Conservation (phyloP, 2,888 invertebrate genomes). For the Coelinius sp. region DNA sequence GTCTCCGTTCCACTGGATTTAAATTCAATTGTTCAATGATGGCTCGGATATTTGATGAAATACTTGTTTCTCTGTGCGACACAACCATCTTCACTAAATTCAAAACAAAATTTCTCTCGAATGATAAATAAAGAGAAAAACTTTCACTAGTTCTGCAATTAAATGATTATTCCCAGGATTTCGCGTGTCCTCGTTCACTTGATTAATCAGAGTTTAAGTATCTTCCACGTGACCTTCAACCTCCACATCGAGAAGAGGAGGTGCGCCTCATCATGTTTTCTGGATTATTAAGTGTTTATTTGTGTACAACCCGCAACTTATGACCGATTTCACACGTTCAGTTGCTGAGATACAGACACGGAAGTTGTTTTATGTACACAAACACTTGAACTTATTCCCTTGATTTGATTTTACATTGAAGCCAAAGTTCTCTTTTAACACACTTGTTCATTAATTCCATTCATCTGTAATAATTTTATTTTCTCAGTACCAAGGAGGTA, state of each 20-base stretch:
- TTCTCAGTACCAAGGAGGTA: too few relatives aligned
- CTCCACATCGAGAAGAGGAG: slow-evolving; percentile 35
- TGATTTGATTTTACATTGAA: not conserved
- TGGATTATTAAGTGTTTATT: not conserved
- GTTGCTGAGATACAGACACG: slow-evolving; percentile 15
- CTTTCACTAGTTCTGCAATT: slow-evolving; percentile 31
- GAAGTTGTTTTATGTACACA: slow-evolving; percentile 1
- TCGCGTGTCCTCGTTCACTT: slow-evolving; percentile 24
- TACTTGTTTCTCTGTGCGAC: slow-evolving; percentile 64
- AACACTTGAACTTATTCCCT: not conserved
- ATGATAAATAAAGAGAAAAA: not conserved
- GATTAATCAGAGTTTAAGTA: slow-evolving; percentile 44
- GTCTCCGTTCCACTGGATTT: slow-evolving; percentile 63
- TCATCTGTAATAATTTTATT: too few relatives aligned
- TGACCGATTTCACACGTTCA: slow-evolving; percentile 33
- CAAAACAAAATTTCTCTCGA: not conserved
- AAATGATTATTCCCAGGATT: slow-evolving; percentile 38
- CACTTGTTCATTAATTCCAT: too few relatives aligned
- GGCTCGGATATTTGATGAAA: slow-evolving; percentile 67
- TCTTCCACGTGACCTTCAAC: slow-evolving; percentile 60
- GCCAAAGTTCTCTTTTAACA: not conserved
- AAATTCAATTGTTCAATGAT: slow-evolving; percentile 68
- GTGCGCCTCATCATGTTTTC: not conserved
- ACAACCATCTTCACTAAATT: slow-evolving; percentile 60
- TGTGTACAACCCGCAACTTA: not conserved